These are phyloP conservation scores for Dasysyrphus albostriatus DNA, from an alignment of 2,888 invertebrate species.

Conservation along the genomic window DNA sequence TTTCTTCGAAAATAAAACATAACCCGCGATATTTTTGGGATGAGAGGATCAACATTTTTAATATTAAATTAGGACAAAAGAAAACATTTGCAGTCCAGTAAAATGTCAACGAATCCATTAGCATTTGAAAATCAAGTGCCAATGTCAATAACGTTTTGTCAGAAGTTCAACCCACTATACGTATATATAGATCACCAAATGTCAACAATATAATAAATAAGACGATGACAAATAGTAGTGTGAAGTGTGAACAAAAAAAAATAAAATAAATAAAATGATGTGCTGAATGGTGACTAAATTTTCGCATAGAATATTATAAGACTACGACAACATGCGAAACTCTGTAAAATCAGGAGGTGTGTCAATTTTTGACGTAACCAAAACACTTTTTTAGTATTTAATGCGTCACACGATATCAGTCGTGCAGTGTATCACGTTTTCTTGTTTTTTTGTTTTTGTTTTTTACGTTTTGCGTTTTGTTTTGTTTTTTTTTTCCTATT, in stretches of 20 bases:
- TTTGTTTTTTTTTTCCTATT: neutral
- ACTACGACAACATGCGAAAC: conserved; percentile 12
- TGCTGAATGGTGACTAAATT: conserved; percentile 15
- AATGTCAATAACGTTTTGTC: conserved; percentile 44
- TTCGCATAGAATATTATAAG: neutral
- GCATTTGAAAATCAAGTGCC: conserved; percentile 28
- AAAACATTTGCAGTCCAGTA: conserved; percentile 14
- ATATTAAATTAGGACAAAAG: neutral
- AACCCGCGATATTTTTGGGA: conserved; percentile 25
- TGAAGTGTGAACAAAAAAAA: neutral
- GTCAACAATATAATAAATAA: conserved; percentile 26
- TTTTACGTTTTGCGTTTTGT: no score
- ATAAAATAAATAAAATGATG: neutral
- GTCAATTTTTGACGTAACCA: conserved; percentile 24
- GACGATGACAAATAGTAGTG: conserved; percentile 11
- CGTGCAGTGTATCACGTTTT: neutral
- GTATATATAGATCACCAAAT: neutral
- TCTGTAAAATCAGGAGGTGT: conserved; percentile 32
- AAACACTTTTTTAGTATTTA: conserved; percentile 5
- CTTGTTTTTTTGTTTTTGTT: neutral
- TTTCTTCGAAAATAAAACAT: conserved; percentile 13
- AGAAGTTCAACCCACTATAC: neutral
- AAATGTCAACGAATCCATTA: conserved; percentile 37
- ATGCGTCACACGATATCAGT: conserved; percentile 15
- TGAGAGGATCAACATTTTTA: conserved; percentile 7